These are phyloP conservation scores for Lottia gigantea DNA, from an alignment of 2,888 invertebrate species.

Conservation along the genomic window DNA sequence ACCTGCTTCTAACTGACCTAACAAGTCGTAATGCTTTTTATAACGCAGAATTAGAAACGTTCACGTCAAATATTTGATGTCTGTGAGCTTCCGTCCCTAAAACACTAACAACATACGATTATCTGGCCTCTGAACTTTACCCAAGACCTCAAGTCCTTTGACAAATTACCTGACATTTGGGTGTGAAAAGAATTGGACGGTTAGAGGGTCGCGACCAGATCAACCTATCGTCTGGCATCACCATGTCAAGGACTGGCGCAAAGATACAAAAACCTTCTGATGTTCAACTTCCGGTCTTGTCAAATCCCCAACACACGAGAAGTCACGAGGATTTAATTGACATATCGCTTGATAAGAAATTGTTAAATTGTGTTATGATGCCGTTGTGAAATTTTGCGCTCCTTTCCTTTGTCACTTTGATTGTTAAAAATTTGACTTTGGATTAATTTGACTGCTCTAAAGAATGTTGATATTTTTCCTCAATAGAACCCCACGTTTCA, in stretches of 20 bases:
- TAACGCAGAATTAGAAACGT: background rate
- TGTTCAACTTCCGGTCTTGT: background rate
- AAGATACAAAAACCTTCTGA: background rate
- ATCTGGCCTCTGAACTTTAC: constrained; percentile 2
- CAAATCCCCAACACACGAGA: background rate
- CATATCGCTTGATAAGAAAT: constrained; percentile 1
- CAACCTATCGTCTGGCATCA: background rate
- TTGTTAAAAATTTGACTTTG: constrained; percentile 2
- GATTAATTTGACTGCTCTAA: background rate
- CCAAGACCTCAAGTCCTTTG: background rate
- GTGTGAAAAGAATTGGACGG: constrained; percentile 7
- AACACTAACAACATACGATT: too few species aligned
- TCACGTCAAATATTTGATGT: constrained; percentile 6
- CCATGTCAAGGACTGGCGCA: background rate
- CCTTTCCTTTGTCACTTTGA: background rate
- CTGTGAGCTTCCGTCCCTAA: background rate
- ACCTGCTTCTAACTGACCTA: constrained; percentile 1
- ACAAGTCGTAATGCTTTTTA: background rate
- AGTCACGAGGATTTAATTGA: background rate
- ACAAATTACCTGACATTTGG: background rate
- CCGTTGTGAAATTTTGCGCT: background rate
- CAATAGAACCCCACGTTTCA: background rate
- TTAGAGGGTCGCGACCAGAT: background rate
- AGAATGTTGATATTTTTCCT: constrained; percentile 8
- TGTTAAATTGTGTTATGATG: constrained; percentile 8